Evolutionary conservation across 1,140 invertebrate genomes (phyloP), one percentile per base, ranked within the genome.

Genomic region (Drosophila sechellia): DNA sequence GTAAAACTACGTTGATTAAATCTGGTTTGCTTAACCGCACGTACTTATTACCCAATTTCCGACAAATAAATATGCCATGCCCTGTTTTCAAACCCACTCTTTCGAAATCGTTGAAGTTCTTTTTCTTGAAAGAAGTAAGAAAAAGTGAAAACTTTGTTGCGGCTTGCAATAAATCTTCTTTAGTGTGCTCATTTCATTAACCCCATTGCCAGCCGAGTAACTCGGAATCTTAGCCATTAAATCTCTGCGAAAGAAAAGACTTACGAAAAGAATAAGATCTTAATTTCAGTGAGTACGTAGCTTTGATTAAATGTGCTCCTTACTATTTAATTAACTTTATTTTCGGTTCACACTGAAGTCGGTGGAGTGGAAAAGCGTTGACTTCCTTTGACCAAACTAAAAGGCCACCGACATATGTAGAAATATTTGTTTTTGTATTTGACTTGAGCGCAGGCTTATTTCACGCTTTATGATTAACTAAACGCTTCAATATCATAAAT

Each of bases 121-220:
- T 73, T 50, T 57, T 42, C 27, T 48, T 37, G 17, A 52, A 55
- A 53, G 27, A 56, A 48, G 10, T 13, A 35, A 20, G 8, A 55
- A 81, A 87, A 87, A 87, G 83, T 87, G 84, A 87, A 87, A 87
- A 72, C 71, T 64, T 15, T 50, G 25, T 55, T 54, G 64, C 57
- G 73, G 58, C 59, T 79, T 66, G 84, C 66, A 79, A 87, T 89
- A 89, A 87, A 87, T 87, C 83, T 81, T 79, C 70, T 68, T 78
- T 27, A 49, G 40, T 75, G 72, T 53, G 56, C 73, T 52, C 78
- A 74, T 79, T 83, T 77, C 74, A 78, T 81, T 86, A 86, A 81
- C 81, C 81, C 59, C 81, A 81, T 81, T 83, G 69, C 54, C 45
- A 46, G 68, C 37, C 37, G 10, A 54, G 79, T 42, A 60, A 66